Conservation (phyloP, 2,113 vertebrate species). For the Alaudala cheleensis region DNA sequence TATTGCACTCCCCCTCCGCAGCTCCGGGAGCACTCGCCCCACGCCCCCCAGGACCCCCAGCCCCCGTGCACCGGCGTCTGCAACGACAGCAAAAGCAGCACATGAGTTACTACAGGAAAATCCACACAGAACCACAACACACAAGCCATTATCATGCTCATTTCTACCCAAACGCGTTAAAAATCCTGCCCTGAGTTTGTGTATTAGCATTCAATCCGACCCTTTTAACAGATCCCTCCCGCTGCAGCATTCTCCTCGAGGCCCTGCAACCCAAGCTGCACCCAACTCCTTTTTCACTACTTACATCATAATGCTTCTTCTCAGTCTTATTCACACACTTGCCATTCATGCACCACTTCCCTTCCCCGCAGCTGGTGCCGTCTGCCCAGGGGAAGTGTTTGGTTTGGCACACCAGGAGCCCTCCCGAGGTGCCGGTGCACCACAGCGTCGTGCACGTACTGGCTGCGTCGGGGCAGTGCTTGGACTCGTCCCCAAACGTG, state of each 20-base stretch:
- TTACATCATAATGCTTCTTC: slow-evolving; percentile 87
- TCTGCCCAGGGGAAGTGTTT: slow-evolving; percentile 99
- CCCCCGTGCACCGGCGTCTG: slow-evolving; percentile 90
- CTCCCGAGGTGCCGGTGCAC: slow-evolving; percentile 91
- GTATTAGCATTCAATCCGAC: not conserved
- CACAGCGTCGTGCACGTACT: slow-evolving; percentile 89
- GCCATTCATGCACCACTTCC: slow-evolving; percentile 91
- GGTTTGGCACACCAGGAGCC: slow-evolving; percentile 93
- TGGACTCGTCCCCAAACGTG: slow-evolving; percentile 93
- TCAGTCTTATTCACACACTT: slow-evolving; percentile 89
- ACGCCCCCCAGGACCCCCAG: slow-evolving; percentile 90
- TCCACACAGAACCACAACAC: not conserved
- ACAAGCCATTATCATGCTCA: rapidly evolving
- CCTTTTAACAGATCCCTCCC: not conserved
- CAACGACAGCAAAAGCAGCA: not conserved
- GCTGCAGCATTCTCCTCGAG: not conserved
- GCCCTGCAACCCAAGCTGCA: not conserved
- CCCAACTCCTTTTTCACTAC: not conserved
- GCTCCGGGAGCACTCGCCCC: slow-evolving; percentile 94
- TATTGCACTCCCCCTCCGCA: slow-evolving; percentile 96
- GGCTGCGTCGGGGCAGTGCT: slow-evolving; percentile 88
- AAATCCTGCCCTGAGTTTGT: not conserved
- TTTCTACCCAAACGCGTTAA: not conserved
- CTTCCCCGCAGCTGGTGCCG: slow-evolving; percentile 87
- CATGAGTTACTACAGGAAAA: not conserved